Base-by-base conservation (phyloP, 2,113 vertebrate species). In the Podarcis raffonei region DNA sequence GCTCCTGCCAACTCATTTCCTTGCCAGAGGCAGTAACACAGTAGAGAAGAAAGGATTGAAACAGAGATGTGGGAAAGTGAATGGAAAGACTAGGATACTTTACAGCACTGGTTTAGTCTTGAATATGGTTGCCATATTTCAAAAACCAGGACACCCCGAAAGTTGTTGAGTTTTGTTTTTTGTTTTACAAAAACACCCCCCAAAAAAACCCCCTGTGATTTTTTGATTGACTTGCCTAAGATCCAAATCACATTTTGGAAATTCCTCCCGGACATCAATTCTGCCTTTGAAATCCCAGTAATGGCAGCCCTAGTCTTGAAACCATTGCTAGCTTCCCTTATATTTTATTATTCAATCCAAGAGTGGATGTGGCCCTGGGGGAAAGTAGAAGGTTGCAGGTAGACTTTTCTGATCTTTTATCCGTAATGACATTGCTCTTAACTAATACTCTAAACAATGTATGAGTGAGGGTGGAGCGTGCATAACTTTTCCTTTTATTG, bases 41-140 rank as follows among this genome's bases (percentile, higher is more conserved):
- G 48, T 71, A 78, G 78, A 83, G 27, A 90, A 66, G 7, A 87
- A 86, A 86, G 20, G 25, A 72, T 6, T 89, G 82, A 79, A 89
- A 80, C 13, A n/a, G 72, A 87, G 66, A 83, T 62, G 12, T 27
- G 62, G 27, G 74, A 48, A 89, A 86, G 68, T 22, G 48, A 90
- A 83, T 62, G 39, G 57, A 69, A 27, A 80, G 66, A 20, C 27
- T 59, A 16, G 66, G 72, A 69, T 59, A 86, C 23, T 76, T 68
- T 75, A 68, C 42, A 75, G 57, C 20, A 37, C 57, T 66, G 83
- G 57, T 74, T 76, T 69, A 82, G 48, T 71, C 88, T 53, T 53
- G 48, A 53, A 53, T 53, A 53, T 11, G 2, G 48, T 53, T 53
- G 9, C 48, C 2, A 53, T 53, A 53, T 53, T 53, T 53, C 48